phyloP scores from a whole-genome alignment of 2,888 invertebrate genomes.

The Idaea aversata region DNA sequence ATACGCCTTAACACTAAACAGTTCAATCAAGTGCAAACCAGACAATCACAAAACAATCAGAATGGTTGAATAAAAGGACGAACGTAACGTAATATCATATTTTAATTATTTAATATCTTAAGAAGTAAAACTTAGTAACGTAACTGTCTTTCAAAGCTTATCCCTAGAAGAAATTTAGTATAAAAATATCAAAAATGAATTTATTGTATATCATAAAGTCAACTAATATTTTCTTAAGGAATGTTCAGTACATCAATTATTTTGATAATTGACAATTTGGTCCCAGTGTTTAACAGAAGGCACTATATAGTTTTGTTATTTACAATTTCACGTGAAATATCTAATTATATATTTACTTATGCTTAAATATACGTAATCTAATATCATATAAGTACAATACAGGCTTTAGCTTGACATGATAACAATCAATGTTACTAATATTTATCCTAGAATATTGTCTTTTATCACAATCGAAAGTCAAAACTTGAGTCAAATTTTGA shows the following conservation, averaged over 20 bases:
- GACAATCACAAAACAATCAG: neutral
- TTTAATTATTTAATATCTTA: constrained; percentile 57
- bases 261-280: constrained; percentile 60
- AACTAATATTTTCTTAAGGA: constrained; percentile 62
- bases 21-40: too few species aligned
- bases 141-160: constrained; percentile 58
- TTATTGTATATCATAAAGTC: constrained; percentile 51
- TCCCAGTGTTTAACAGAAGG: constrained; percentile 63
- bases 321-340: constrained; percentile 21
- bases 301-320: constrained; percentile 45
- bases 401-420: neutral
- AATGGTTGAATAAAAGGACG: constrained; percentile 19
- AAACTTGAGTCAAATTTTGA: neutral
- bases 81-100: constrained; percentile 62
- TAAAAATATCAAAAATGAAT: constrained; percentile 56
- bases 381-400: constrained; percentile 29
- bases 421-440: constrained; percentile 6
- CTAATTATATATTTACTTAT: neutral
- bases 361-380: constrained; percentile 30
- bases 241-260: constrained; percentile 71
- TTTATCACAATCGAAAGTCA: constrained; percentile 45
- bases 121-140: constrained; percentile 71
- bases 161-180: constrained; percentile 34
- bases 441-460: constrained; percentile 36
- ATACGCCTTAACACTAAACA: too few species aligned